A percentile compares a stretch with the other conserved stretches of the same genome.
Conservation (phyloP, 2,888 invertebrate species). For the Eledone cirrhosa region DNA sequence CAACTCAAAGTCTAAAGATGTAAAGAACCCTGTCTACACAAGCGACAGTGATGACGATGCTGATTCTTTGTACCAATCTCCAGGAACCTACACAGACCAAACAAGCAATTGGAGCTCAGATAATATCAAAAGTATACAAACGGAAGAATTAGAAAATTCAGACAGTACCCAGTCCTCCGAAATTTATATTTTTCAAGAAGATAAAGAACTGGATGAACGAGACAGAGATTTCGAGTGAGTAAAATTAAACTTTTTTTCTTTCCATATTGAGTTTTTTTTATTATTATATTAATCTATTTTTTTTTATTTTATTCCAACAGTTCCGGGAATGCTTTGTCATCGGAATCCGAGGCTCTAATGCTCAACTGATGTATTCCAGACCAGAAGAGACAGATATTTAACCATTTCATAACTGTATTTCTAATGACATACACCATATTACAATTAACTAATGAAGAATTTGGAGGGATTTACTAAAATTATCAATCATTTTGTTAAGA, state of each 20-base stretch:
- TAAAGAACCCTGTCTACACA: conserved; percentile 17
- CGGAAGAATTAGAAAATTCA: neutral
- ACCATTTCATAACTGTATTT: too few species aligned
- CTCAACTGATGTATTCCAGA: too few species aligned
- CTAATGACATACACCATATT: too few species aligned
- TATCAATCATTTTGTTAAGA: too few species aligned
- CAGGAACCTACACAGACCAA: neutral
- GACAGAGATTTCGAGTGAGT: conserved; percentile 14
- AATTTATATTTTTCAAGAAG: neutral
- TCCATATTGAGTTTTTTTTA: too few species aligned
- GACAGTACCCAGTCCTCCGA: conserved; percentile 14
- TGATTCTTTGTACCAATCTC: neutral
- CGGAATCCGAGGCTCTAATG: too few species aligned
- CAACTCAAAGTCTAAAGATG: neutral
- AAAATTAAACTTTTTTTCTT: neutral
- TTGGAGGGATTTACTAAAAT: too few species aligned
- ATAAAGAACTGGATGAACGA: neutral
- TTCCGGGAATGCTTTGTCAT: too few species aligned
- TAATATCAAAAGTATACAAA: neutral
- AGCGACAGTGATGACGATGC: conserved; percentile 11
- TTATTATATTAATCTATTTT: too few species aligned
- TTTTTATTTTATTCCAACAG: too few species aligned
- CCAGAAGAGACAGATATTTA: too few species aligned
- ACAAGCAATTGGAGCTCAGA: conserved; percentile 14
- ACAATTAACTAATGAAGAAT: too few species aligned